These are phyloP conservation scores for Tiaroga cobitis DNA, from an alignment of 2,797 vertebrate species.

Conservation along the genomic window DNA sequence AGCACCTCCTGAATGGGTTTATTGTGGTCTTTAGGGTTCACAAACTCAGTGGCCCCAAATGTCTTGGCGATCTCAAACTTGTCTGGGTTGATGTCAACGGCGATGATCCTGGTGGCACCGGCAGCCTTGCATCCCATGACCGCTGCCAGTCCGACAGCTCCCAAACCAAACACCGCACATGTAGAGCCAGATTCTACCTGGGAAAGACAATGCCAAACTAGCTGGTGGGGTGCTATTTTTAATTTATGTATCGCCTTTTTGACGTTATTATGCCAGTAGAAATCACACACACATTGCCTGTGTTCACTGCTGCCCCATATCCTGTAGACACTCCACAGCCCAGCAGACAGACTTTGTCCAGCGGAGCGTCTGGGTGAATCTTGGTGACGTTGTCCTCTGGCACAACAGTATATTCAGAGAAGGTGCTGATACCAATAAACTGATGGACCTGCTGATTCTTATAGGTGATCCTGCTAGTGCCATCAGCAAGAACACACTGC, in stretches of 20 bases:
- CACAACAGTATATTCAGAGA: conserved; percentile 81
- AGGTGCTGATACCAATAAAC: conserved; percentile 77
- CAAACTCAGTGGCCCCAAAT: conserved; percentile 80
- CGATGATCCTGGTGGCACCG: conserved; percentile 79
- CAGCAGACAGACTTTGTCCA: conserved; percentile 83
- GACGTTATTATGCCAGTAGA: not conserved
- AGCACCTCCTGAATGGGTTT: conserved; percentile 81
- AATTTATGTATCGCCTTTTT: not conserved
- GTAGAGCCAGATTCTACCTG: conserved; percentile 79
- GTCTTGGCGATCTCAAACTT: conserved; percentile 78
- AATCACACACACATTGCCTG: conserved; percentile 75
- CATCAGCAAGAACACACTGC: conserved; percentile 84
- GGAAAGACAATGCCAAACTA: not conserved
- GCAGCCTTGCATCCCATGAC: conserved; percentile 78
- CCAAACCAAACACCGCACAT: conserved; percentile 77
- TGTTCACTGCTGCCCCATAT: conserved; percentile 80
- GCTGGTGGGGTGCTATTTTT: not conserved
- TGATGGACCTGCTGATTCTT: conserved; percentile 77
- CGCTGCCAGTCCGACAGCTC: conserved; percentile 78
- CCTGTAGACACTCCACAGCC: conserved; percentile 85
- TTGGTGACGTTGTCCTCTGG: conserved; percentile 71
- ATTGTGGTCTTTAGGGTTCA: conserved; percentile 77
- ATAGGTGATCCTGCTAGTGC: conserved; percentile 77
- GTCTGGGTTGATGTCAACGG: conserved; percentile 72
- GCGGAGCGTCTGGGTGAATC: conserved; percentile 75